Conservation (phyloP, 2,888 invertebrate genomes). For the Parnassius smintheus region DNA sequence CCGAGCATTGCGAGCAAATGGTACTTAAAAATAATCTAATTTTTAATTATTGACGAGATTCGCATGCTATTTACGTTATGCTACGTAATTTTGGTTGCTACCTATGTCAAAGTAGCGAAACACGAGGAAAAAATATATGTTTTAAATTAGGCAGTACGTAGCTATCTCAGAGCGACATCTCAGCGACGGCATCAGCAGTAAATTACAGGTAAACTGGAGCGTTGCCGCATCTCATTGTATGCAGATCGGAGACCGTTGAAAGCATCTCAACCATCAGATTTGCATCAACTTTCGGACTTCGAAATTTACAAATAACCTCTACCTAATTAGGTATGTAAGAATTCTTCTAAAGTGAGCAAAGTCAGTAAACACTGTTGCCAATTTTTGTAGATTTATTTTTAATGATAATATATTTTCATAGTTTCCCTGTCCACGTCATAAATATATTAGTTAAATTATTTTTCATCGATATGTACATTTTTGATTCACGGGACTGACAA, state of each 20-base stretch:
- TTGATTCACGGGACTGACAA: no score
- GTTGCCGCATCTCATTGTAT: constrained; percentile 67
- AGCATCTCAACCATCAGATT: constrained; percentile 56
- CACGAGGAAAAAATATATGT: constrained; percentile 15
- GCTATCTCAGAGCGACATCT: constrained; percentile 74
- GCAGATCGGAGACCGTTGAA: constrained; percentile 58
- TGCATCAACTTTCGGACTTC: constrained; percentile 67
- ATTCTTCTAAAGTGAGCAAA: constrained; percentile 13
- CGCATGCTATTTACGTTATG: no score
- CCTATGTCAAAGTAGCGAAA: constrained; percentile 2
- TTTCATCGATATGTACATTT: no score
- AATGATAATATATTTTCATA: no score
- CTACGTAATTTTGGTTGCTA: no score
- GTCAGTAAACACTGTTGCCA: background rate
- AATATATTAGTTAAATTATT: no score
- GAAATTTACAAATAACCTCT: constrained; percentile 61
- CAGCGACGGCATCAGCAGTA: constrained; percentile 61
- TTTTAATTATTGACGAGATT: no score
- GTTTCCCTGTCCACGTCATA: no score
- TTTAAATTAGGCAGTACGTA: constrained; percentile 56
- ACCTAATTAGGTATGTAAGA: constrained; percentile 43
- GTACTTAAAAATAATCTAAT: no score
- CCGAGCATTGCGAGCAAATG: no score
- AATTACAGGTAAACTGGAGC: constrained; percentile 72
- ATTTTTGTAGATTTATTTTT: background rate